A percentile compares a stretch with the other conserved stretches of the same genome.
Conservation (phyloP, 2,888 invertebrate genomes). For the Aphidoletes aphidimyza region DNA sequence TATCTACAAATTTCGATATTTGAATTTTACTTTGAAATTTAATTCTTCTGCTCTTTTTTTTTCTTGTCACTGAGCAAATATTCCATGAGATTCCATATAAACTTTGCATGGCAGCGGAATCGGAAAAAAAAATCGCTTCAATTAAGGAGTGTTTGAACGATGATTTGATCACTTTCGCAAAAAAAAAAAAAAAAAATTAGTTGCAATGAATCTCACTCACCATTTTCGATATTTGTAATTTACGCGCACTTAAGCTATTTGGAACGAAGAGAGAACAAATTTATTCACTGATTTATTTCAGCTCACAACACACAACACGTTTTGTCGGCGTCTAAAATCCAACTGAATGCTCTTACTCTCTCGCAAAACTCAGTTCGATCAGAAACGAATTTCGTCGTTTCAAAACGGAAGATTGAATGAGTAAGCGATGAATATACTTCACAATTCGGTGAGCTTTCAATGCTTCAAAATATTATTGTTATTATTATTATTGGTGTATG, state of each 20-base stretch:
- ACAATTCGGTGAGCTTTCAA: neutral
- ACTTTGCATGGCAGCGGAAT: neutral
- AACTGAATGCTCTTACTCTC: neutral
- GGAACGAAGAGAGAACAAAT: neutral
- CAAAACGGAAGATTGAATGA: neutral
- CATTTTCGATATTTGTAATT: neutral
- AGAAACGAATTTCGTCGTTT: neutral
- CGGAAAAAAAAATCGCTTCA: neutral
- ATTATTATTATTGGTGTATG: neutral
- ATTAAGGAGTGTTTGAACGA: neutral
- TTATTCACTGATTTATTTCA: neutral
- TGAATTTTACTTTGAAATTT: neutral
- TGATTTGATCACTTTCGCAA: neutral
- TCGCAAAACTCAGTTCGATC: too few relatives aligned
- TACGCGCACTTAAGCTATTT: conserved; percentile 8
- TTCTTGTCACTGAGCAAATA: neutral
- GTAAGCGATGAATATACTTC: neutral
- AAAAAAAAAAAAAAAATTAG: neutral
- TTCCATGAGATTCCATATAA: neutral
- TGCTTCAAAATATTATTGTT: neutral
- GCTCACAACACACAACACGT: neutral
- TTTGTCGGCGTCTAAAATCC: neutral
- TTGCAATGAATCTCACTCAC: neutral
- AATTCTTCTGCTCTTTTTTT: neutral
- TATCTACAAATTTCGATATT: neutral